Evolutionary conservation across 37 sponge, comb jelly and placozoan genomes (phyloP).

Genomic region (Chondrilla cf. caribensis): DNA sequence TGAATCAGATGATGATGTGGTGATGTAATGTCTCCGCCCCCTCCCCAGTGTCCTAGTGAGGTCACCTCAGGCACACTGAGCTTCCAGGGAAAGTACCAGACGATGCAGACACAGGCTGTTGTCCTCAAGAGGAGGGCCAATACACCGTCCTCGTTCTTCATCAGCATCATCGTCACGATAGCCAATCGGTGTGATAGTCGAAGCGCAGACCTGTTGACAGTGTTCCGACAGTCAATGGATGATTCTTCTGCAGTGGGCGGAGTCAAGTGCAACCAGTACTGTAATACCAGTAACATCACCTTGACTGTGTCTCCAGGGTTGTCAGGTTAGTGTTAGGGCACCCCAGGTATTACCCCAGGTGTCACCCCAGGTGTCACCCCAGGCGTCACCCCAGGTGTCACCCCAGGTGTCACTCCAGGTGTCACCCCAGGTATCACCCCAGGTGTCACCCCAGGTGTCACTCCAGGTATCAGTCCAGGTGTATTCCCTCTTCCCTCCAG

Average conservation of each 20-base stretch:
- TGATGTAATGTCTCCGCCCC: background rate
- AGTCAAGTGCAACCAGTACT: background rate
- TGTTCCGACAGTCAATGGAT: background rate
- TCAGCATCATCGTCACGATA: background rate
- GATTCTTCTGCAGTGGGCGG: too few species aligned
- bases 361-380: too few species aligned
- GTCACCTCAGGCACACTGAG: background rate
- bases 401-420: too few species aligned
- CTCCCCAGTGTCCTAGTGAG: conserved; percentile 1
- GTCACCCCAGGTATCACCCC: too few species aligned
- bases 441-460: too few species aligned
- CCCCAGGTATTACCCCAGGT: too few species aligned
- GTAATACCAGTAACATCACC: background rate
- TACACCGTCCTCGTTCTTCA: background rate
- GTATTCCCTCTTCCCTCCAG: background rate
- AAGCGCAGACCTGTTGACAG: background rate
- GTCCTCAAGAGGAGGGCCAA: background rate
- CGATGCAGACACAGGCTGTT: background rate
- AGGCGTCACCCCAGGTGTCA: too few species aligned
- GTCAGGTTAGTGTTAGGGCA: too few species aligned
- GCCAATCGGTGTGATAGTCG: too few species aligned
- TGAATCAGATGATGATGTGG: background rate
- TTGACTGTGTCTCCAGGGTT: background rate
- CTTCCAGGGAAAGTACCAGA: conserved; percentile 20
- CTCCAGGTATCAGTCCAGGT: background rate